A percentile compares a stretch with the other conserved stretches of the same genome.
Evolutionary conservation across 1,140 invertebrate genomes (phyloP).

Genomic region (Penaeus vannamei): DNA sequence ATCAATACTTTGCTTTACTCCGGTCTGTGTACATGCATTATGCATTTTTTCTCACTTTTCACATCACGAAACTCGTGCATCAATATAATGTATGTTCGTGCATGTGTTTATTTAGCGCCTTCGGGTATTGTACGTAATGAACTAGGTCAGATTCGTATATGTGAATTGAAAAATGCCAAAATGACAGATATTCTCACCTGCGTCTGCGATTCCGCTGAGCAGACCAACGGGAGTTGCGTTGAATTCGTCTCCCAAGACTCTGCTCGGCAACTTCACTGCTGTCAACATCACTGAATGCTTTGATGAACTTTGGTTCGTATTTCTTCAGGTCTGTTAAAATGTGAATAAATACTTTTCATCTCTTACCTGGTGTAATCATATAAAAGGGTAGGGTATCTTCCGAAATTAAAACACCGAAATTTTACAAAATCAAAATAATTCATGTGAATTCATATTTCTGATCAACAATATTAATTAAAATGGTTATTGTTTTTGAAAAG

Average conservation of each 20-base stretch:
- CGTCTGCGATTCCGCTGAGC: too few relatives aligned
- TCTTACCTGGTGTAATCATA: neutral
- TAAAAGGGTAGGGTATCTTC: neutral
- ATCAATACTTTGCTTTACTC: too few relatives aligned
- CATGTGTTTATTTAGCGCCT: too few relatives aligned
- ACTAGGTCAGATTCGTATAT: neutral
- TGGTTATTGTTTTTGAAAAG: too few relatives aligned
- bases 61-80: neutral
- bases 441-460: too few relatives aligned
- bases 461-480: too few relatives aligned
- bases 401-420: too few relatives aligned
- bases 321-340: constrained; percentile 66
- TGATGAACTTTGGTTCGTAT: constrained; percentile 68
- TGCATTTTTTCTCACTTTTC: too few relatives aligned
- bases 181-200: neutral
- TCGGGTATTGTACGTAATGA: neutral
- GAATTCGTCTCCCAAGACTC: neutral
- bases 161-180: neutral
- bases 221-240: constrained; percentile 23
- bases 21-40: too few relatives aligned
- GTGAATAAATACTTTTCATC: constrained; percentile 2
- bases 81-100: too few relatives aligned
- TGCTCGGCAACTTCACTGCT: constrained; percentile 58
- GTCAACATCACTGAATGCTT: constrained; percentile 66
- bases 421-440: too few relatives aligned